These are phyloP conservation scores for Torymus tubicola DNA, from an alignment of 2,888 invertebrate genomes.

Conservation along the genomic window DNA sequence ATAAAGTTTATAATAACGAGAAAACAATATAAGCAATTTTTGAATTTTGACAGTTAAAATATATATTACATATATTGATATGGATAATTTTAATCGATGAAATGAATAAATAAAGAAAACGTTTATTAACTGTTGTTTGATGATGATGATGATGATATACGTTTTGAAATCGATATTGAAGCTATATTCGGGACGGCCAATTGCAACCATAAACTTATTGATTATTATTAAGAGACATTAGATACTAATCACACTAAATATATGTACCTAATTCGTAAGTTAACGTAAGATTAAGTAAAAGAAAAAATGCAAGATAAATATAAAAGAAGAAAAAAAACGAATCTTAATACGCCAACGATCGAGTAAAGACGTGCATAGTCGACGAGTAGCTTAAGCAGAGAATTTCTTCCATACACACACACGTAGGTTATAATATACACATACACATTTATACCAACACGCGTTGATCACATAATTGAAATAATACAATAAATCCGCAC, in stretches of 20 bases:
- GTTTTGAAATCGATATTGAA: constrained; percentile 18
- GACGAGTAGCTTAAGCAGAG: constrained; percentile 41
- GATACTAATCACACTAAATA: constrained; percentile 45
- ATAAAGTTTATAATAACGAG: constrained; percentile 11
- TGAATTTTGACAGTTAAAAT: constrained; percentile 19
- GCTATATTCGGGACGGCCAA: constrained; percentile 52
- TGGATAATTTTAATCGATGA: neutral
- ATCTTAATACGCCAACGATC: constrained; percentile 18
- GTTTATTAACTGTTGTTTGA: constrained; percentile 16
- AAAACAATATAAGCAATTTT: constrained; percentile 11
- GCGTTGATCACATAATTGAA: no score
- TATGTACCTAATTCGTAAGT: constrained; percentile 46
- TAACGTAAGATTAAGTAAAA: constrained; percentile 24
- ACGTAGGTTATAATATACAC: no score
- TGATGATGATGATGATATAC: no score
- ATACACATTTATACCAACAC: no score
- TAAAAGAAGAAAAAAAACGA: constrained; percentile 34
- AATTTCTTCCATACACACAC: neutral
- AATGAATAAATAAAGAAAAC: constrained; percentile 15
- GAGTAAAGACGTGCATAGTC: constrained; percentile 17
- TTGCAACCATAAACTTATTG: constrained; percentile 52
- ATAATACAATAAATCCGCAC: neutral
- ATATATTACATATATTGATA: constrained; percentile 10
- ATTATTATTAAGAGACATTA: constrained; percentile 52
- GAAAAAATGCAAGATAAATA: constrained; percentile 29